phyloP scores from a whole-genome alignment of 2,113 vertebrate genomes.

The Brevimyrus niger region DNA sequence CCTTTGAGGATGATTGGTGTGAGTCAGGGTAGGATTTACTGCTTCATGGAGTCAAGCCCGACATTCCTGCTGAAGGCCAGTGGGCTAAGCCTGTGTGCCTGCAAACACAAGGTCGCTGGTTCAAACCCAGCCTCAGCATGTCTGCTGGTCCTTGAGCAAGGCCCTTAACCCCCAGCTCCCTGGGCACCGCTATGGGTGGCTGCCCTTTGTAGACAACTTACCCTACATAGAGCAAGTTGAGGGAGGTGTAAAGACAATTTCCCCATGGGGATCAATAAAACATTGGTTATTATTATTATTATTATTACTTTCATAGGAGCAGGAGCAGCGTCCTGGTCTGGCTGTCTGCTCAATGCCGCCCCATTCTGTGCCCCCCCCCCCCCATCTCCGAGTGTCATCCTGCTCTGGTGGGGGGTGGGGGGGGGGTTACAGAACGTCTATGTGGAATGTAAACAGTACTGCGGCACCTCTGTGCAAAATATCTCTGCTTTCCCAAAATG shows the following conservation, averaged over 20 bases:
- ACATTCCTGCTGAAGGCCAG: neutral
- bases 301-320: neutral
- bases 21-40: neutral
- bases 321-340: neutral
- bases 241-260: no score
- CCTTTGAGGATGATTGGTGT: neutral
- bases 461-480: conserved; percentile 2
- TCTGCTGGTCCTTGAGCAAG: no score
- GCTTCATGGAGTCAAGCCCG: neutral
- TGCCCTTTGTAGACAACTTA: no score
- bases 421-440: neutral
- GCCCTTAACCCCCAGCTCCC: no score
- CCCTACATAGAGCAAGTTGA: no score
- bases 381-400: neutral
- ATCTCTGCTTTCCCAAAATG: neutral
- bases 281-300: no score
- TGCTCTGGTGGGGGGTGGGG: neutral
- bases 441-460: conserved; percentile 18
- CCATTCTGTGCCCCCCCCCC: neutral
- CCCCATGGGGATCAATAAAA: no score
- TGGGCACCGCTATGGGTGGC: no score
- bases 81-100: no score
- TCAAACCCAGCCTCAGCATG: no score
- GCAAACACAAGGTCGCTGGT: no score
- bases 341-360: neutral